Evolutionary conservation across 2,888 invertebrate genomes (phyloP), one percentile per base, ranked within the genome.

Genomic region (Polia nebulosa): DNA sequence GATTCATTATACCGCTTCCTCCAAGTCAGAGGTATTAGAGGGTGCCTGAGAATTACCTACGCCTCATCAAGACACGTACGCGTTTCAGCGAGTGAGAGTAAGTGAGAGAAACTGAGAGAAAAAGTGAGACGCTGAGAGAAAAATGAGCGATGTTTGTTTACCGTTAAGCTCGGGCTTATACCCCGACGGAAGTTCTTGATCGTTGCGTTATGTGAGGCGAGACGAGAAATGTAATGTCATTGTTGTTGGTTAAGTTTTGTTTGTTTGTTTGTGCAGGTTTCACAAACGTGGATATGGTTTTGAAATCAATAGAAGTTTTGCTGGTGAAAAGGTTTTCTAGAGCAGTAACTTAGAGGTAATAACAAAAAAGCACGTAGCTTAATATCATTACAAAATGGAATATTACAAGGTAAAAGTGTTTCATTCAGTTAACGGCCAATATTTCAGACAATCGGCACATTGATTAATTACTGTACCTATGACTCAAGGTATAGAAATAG

Each of bases 61-160:
- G 64, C 62, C 47, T 75, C 76, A 62, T 66, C 56, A 62, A 64
- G 60, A 56, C 73, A 76, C 73, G 61, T 60, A 34, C 63, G 34
- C 36, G 22, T 57, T 45, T 47, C 59, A 53, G 52, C 11, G 36
- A 45, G 56, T 47, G 51, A 61, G 47, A 45, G 47, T 41, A 55
- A 55, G n/a, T n/a, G n/a, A 27, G 51, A 49, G 29, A n/a, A 41
- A 34, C 15, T 47, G 15, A 39, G 20, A 45, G 29, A 44, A 44
- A 11, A n/a, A n/a, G n/a, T n/a, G n/a, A n/a, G n/a, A n/a, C n/a
- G n/a, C 13, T 36, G 44, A 45, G 60, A 51, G 74, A 74, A 78
- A 80, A 78, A 81, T 81, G 78, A 78, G 60, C 60, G 62, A 80
- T 81, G 78, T 78, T 81, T 81, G 81, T 81, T 61, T 78, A 63